phyloP scores from a whole-genome alignment of 1,140 invertebrate species.

The Anoplolepis gracilipes region DNA sequence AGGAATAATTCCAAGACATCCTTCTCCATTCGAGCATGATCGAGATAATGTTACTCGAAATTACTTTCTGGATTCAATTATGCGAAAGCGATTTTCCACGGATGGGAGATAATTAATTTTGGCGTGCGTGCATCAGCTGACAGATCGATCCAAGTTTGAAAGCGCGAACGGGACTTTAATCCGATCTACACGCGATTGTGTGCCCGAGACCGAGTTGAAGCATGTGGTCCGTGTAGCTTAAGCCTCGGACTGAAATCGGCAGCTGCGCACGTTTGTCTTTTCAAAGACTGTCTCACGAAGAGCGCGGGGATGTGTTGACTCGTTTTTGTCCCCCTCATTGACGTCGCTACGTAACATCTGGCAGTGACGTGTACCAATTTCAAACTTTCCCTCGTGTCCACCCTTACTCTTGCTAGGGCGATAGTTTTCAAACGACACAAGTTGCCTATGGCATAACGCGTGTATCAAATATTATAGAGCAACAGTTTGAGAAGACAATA shows the following conservation, averaged over 20 bases:
- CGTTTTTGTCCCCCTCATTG: slow-evolving; percentile 64
- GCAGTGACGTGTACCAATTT: slow-evolving; percentile 71
- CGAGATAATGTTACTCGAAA: slow-evolving; percentile 35
- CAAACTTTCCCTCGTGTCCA: slow-evolving; percentile 65
- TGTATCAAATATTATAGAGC: slow-evolving; percentile 25
- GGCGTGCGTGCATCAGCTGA: background rate
- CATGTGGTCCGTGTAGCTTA: slow-evolving; percentile 65
- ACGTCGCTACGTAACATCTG: slow-evolving; percentile 70
- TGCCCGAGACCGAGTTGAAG: slow-evolving; percentile 46
- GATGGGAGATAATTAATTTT: slow-evolving; percentile 38
- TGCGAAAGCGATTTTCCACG: slow-evolving; percentile 15
- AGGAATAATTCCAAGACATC: background rate
- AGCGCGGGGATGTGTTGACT: slow-evolving; percentile 43
- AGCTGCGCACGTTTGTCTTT: slow-evolving; percentile 65
- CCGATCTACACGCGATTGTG: slow-evolving; percentile 28
- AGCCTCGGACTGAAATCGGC: slow-evolving; percentile 60
- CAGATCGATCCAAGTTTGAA: slow-evolving; percentile 26
- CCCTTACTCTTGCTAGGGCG: background rate
- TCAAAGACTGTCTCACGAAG: slow-evolving; percentile 34
- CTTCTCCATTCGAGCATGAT: background rate
- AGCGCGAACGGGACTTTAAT: slow-evolving; percentile 38
- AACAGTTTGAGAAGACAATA: slow-evolving; percentile 1
- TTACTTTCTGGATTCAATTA: slow-evolving; percentile 47
- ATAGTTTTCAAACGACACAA: slow-evolving; percentile 45
- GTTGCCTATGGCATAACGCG: slow-evolving; percentile 10